A percentile compares a stretch with the other conserved stretches of the same genome.
phyloP scores from a whole-genome alignment of 37 sponge, comb jelly and placozoan species.

The Aphrocallistes beatrix region DNA sequence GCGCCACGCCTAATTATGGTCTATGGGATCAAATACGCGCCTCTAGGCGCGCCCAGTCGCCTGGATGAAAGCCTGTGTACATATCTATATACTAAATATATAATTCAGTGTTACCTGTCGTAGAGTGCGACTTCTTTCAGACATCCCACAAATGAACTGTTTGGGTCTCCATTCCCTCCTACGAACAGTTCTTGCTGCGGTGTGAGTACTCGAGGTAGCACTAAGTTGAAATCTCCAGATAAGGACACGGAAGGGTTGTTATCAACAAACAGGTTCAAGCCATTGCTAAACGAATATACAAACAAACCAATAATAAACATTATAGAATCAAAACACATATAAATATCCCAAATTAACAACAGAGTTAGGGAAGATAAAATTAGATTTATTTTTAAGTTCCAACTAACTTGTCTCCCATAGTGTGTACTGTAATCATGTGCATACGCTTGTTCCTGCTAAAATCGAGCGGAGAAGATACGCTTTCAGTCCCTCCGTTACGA shows the following conservation, averaged over 20 bases:
- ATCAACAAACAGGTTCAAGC: neutral
- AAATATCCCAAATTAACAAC: neutral
- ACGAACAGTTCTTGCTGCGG: neutral
- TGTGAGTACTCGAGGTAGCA: neutral
- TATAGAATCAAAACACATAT: no score
- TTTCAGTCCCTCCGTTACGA: neutral
- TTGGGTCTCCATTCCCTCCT: neutral
- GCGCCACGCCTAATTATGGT: no score
- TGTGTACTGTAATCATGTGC: neutral
- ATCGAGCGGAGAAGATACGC: neutral
- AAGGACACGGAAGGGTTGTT: neutral
- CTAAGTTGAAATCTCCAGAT: neutral
- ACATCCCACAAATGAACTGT: neutral
- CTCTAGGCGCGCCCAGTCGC: no score
- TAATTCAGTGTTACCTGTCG: constrained; percentile 7
- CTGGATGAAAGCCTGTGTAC: no score
- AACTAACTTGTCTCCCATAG: neutral
- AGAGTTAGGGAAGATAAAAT: no score
- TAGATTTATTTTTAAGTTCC: no score
- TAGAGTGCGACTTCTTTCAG: neutral
- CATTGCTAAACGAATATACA: neutral
- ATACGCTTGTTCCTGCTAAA: neutral
- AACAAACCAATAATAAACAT: no score
- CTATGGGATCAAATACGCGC: no score
- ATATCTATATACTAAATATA: no score